phyloP scores from a whole-genome alignment of 1,140 invertebrate genomes.

The Brachionus sp. region DNA sequence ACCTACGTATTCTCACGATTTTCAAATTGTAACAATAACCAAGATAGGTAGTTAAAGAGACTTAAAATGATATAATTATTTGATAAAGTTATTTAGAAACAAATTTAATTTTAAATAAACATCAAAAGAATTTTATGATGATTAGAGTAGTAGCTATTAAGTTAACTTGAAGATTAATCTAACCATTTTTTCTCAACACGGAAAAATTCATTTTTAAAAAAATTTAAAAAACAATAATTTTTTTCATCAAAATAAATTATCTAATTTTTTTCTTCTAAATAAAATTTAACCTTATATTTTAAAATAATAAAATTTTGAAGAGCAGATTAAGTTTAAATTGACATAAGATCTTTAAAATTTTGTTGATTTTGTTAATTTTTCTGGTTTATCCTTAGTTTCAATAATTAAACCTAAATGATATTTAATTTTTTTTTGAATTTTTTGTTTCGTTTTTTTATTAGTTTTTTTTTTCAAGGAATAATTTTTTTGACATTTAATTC shows the following conservation, averaged over 20 bases:
- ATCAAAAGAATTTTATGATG: background rate
- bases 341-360: too few relatives aligned
- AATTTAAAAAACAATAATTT: background rate
- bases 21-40: background rate
- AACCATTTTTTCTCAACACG: background rate
- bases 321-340: too few relatives aligned
- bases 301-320: background rate
- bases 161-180: background rate
- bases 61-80: slow-evolving; percentile 1
- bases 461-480: too few relatives aligned
- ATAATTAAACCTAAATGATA: too few relatives aligned
- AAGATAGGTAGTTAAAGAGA: background rate
- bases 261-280: too few relatives aligned
- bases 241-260: background rate
- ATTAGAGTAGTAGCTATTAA: background rate
- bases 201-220: background rate
- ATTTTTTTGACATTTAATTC: too few relatives aligned
- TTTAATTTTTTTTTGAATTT: too few relatives aligned
- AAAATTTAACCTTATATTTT: too few relatives aligned
- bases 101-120: background rate
- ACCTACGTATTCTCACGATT: background rate
- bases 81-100: background rate
- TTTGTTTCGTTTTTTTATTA: too few relatives aligned
- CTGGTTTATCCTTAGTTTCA: too few relatives aligned
- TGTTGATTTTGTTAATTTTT: too few relatives aligned